Percentiles rank a stretch among this genome's conserved stretches.
These are phyloP conservation scores for Cinclus mexicanus DNA, from an alignment of 2,113 vertebrate species.

Conservation along the genomic window DNA sequence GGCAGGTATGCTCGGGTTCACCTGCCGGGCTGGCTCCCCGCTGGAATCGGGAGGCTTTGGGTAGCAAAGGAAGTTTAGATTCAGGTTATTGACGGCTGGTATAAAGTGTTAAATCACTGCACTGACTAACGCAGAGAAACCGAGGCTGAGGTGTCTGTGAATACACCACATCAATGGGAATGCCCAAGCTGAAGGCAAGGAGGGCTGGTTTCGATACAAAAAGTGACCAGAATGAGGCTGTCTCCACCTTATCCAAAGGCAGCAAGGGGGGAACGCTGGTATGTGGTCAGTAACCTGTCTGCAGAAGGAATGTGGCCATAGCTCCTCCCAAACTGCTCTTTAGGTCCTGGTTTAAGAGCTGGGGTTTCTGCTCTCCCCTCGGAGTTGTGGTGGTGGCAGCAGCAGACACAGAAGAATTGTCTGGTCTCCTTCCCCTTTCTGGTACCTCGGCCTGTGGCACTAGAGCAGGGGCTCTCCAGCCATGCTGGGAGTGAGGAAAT, in stretches of 20 bases:
- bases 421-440: neutral
- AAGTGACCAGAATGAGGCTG: neutral
- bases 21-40: too few relatives aligned
- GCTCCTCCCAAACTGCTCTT: neutral
- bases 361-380: neutral
- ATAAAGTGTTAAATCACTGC: neutral
- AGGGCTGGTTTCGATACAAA: neutral
- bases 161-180: fast-evolving
- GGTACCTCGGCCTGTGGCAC: neutral
- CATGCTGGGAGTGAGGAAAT: fast-evolving
- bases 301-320: neutral
- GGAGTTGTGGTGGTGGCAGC: neutral
- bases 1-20: conserved; percentile 76
- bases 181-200: neutral
- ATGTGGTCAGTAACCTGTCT: neutral
- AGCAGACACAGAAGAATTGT: neutral
- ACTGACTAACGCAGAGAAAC: fast-evolving
- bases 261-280: fast-evolving
- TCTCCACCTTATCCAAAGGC: too few relatives aligned
- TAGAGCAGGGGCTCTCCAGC: neutral
- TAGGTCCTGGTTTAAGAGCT: neutral
- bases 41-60: fast-evolving
- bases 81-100: neutral
- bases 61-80: neutral
- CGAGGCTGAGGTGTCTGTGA: fast-evolving